Evolutionary conservation across 2,888 invertebrate species (phyloP).

Genomic region (Trilocha varians): DNA sequence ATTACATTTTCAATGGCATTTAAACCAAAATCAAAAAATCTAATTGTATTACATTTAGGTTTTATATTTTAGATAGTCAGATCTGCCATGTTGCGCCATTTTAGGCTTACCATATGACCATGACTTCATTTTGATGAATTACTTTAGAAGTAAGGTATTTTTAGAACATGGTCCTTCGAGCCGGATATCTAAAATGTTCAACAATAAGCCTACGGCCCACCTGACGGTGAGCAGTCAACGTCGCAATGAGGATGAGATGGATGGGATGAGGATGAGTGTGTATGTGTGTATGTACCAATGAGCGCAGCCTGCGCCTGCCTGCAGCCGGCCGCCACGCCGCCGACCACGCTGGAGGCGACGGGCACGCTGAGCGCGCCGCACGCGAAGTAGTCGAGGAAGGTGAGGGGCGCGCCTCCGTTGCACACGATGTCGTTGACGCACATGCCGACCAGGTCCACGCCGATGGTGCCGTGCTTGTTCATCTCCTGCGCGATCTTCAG

Average conservation of each 20-base stretch:
- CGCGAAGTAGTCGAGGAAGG: slow-evolving; percentile 97
- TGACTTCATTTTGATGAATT: too few relatives aligned
- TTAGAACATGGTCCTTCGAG: too few relatives aligned
- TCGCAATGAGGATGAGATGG: background rate
- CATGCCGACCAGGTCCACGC: slow-evolving; percentile 98
- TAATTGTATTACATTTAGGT: too few relatives aligned
- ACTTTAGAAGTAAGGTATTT: too few relatives aligned
- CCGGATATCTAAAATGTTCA: too few relatives aligned
- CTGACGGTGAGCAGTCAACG: background rate
- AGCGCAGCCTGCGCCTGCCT: slow-evolving; percentile 86
- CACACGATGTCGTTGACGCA: slow-evolving; percentile 98
- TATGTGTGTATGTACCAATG: slow-evolving; percentile 73
- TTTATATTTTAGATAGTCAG: too few relatives aligned
- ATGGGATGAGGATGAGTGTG: background rate
- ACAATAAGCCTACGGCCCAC: too few relatives aligned
- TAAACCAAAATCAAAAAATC: too few relatives aligned
- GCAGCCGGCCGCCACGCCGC: slow-evolving; percentile 90
- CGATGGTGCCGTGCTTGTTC: slow-evolving; percentile 85
- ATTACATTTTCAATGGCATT: too few relatives aligned
- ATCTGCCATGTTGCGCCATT: too few relatives aligned
- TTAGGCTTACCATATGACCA: too few relatives aligned
- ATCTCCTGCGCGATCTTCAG: slow-evolving; percentile 90
- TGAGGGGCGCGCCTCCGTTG: slow-evolving; percentile 96
- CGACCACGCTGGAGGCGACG: slow-evolving; percentile 79
- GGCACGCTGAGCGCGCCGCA: slow-evolving; percentile 85